Evolutionary conservation across 2,888 invertebrate species (phyloP).

Genomic region (Tromatobia lineatoria): DNA sequence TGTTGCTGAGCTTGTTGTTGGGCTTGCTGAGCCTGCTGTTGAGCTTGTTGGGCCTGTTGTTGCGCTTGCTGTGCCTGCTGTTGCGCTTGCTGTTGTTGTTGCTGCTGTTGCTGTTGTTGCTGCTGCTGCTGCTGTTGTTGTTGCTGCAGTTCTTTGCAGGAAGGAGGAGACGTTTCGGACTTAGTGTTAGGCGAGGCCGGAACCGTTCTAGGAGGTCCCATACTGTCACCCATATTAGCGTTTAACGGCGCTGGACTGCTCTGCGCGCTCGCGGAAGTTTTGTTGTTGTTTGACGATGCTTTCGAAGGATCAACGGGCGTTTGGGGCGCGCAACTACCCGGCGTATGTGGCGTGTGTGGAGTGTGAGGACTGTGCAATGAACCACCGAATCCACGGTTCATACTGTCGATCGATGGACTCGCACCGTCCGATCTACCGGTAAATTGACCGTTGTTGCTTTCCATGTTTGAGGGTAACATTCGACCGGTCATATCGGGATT

Average conservation of each 20-base stretch:
- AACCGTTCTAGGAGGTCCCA: conserved; percentile 83
- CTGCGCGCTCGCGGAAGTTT: conserved; percentile 83
- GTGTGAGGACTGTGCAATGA: conserved; percentile 84
- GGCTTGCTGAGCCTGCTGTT: conserved; percentile 83
- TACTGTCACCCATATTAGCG: conserved; percentile 79
- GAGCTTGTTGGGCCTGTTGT: conserved; percentile 72
- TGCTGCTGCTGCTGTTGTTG: conserved; percentile 81
- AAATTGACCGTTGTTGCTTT: conserved; percentile 79
- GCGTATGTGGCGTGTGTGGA: conserved; percentile 84
- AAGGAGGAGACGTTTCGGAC: conserved; percentile 83
- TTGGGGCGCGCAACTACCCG: conserved; percentile 82
- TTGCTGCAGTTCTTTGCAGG: conserved; percentile 78
- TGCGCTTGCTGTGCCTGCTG: conserved; percentile 78
- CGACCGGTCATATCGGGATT: conserved; percentile 81
- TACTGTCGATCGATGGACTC: conserved; percentile 84
- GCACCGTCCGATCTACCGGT: conserved; percentile 81
- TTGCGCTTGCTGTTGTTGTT: conserved; percentile 79
- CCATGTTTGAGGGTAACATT: conserved; percentile 80
- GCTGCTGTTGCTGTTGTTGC: conserved; percentile 80
- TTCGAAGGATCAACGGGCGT: conserved; percentile 80
- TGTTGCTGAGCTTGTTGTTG: conserved; percentile 78
- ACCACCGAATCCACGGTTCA: conserved; percentile 82
- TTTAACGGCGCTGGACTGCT: conserved; percentile 83
- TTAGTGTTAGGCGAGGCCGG: conserved; percentile 84
- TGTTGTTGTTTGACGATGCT: conserved; percentile 74